These are phyloP conservation scores for Anorthoa munda DNA, from an alignment of 2,888 invertebrate species.

Conservation along the genomic window DNA sequence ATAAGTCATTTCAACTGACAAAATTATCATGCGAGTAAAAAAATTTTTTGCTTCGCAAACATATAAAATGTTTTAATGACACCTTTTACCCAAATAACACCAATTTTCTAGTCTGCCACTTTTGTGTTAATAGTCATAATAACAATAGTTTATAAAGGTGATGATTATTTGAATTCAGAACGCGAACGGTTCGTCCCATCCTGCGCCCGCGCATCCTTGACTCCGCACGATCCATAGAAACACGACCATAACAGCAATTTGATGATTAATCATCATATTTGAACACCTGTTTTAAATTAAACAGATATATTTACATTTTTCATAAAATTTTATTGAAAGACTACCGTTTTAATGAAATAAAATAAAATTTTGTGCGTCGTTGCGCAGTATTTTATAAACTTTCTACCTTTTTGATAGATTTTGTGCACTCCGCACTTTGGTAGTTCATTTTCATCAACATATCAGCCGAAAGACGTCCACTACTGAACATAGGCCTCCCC, in stretches of 20 bases:
- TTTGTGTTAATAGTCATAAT: slow-evolving; percentile 24
- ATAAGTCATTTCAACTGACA: background rate
- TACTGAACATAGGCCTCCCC: too few relatives aligned
- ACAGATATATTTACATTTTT: background rate
- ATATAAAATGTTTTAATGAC: background rate
- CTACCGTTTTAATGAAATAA: background rate
- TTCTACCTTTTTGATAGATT: too few relatives aligned
- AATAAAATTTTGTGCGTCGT: too few relatives aligned
- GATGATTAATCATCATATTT: slow-evolving; percentile 13
- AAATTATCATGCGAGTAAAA: background rate
- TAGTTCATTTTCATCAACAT: too few relatives aligned
- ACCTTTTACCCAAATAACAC: slow-evolving; percentile 18
- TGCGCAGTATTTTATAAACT: background rate
- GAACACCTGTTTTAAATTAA: background rate
- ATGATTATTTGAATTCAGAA: slow-evolving; percentile 45
- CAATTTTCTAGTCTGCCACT: slow-evolving; percentile 48
- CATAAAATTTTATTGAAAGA: background rate
- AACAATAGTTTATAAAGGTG: slow-evolving; percentile 9
- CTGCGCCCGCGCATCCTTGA: slow-evolving; percentile 68
- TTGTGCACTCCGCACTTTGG: too few relatives aligned
- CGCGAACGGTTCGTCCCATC: slow-evolving; percentile 39
- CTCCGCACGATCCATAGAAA: slow-evolving; percentile 53
- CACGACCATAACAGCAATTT: slow-evolving; percentile 13
- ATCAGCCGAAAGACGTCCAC: too few relatives aligned
- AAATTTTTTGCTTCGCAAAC: background rate